Conservation (phyloP, 2,797 vertebrate species). For the Acestrorhynchus altus region DNA sequence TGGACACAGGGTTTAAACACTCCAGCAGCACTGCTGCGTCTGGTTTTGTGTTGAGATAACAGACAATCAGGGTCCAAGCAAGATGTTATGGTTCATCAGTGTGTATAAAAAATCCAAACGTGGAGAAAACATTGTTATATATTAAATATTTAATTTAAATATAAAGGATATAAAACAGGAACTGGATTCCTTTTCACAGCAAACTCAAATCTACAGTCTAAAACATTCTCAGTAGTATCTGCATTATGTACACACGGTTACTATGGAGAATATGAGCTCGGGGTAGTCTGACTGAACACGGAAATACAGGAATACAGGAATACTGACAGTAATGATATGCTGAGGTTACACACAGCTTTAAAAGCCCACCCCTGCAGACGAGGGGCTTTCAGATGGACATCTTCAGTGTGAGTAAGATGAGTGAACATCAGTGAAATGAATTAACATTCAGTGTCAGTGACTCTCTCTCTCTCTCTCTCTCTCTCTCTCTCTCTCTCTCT, state of each 20-base stretch:
- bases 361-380: neutral
- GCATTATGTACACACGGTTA: neutral
- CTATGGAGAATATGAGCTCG: no score
- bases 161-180: slow-evolving; percentile 7
- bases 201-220: slow-evolving; percentile 7
- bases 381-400: no score
- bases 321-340: neutral
- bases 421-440: neutral
- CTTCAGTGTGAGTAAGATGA: neutral
- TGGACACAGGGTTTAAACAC: no score
- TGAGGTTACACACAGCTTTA: neutral
- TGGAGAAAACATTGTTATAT: neutral
- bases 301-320: neutral
- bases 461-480: neutral
- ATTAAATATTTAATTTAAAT: slow-evolving; percentile 39
- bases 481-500: slow-evolving; percentile 4
- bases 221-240: slow-evolving; percentile 26
- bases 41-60: no score
- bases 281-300: neutral
- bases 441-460: slow-evolving; percentile 35
- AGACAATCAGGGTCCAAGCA: no score
- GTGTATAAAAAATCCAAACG: neutral
- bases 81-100: no score
- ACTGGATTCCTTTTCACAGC: slow-evolving; percentile 27
- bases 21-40: no score